These are phyloP conservation scores for Thecocarcelia acutangulata DNA, from an alignment of 2,888 invertebrate species.

Conservation along the genomic window DNA sequence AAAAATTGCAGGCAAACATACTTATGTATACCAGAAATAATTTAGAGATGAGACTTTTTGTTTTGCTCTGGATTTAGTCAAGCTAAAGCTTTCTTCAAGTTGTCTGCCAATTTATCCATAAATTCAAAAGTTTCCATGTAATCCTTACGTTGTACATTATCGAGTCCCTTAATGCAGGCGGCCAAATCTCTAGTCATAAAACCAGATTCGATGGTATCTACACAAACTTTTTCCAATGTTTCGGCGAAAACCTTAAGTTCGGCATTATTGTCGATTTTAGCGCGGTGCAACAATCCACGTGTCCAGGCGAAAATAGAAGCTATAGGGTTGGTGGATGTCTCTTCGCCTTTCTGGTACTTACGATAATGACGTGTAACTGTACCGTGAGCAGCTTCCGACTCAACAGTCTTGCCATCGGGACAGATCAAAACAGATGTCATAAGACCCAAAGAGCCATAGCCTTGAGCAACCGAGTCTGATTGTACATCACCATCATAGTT, in stretches of 20 bases:
- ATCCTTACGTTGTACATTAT: constrained; percentile 86
- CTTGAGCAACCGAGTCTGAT: constrained; percentile 98
- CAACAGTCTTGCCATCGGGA: constrained; percentile 98
- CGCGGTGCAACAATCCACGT: constrained; percentile 94
- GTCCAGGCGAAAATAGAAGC: constrained; percentile 99
- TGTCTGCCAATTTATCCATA: constrained; percentile 96
- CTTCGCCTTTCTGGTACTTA: constrained; percentile 95
- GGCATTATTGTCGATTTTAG: constrained; percentile 93
- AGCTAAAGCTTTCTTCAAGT: constrained; percentile 83
- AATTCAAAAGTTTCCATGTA: constrained; percentile 99
- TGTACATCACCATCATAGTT: constrained; percentile 99
- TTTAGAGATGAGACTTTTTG: constrained; percentile 63
- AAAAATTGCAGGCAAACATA: constrained; percentile 16
- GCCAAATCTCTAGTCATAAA: constrained; percentile 99
- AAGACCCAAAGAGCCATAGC: constrained; percentile 96
- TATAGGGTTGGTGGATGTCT: constrained; percentile 99
- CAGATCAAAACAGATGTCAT: constrained; percentile 99
- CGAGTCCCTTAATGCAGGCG: constrained; percentile 97
- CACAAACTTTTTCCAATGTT: constrained; percentile 93
- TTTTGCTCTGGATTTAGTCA: constrained; percentile 71
- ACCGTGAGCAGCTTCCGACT: constrained; percentile 99
- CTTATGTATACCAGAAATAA: constrained; percentile 40
- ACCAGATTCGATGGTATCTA: constrained; percentile 97
- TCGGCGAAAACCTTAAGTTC: constrained; percentile 90
- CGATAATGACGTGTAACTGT: constrained; percentile 96